Evolutionary conservation across 2,888 invertebrate genomes (phyloP), one percentile per base, ranked within the genome.

Genomic region (Xestia sexstrigata): DNA sequence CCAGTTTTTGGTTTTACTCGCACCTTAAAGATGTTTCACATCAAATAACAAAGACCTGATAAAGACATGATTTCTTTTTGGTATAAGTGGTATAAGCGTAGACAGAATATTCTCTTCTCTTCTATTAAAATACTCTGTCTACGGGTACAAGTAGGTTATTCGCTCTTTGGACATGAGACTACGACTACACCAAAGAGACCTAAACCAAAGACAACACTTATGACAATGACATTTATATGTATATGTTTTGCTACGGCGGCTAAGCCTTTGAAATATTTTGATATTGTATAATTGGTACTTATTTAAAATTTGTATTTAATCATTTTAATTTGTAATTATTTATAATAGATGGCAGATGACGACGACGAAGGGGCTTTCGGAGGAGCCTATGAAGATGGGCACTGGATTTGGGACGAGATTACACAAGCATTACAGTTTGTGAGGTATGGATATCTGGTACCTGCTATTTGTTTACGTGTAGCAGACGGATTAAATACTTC

Each of bases 341-440:
- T 75, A 35, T 70, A 47, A n/a, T 78, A 76, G 67, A 95, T 95
- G 95, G 93, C 92, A 26, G 95, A 95, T 76, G 96, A 96, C 49
- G 96, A 96, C 0, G 96, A 96, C 4, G 96, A 96, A 83, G 94
- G 91, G 26, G 89, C 73, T 0, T 95, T 94, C 76, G 94, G 94
- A 39, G 96, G 95, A 20, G 68, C 93, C 68, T 96, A 93, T 79
- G 96, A 96, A 83, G 91, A 95, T 84, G 97, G 97, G 0, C 96
- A 96, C 85, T 97, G 97, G 97, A 89, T 88, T 13, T 97, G 97
- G 97, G 96, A 97, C 78, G 95, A 97, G 1, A 74, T 68, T 30
- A 79, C 81, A 5, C 85, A 90, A 63, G 89, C 86, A 49, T 87
- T 96, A 76, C 76, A 90, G 70, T 96, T 95, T 90, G 82, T 95